phyloP scores from a whole-genome alignment of 2,888 invertebrate species.

The Zygothrica quintamaculata region DNA sequence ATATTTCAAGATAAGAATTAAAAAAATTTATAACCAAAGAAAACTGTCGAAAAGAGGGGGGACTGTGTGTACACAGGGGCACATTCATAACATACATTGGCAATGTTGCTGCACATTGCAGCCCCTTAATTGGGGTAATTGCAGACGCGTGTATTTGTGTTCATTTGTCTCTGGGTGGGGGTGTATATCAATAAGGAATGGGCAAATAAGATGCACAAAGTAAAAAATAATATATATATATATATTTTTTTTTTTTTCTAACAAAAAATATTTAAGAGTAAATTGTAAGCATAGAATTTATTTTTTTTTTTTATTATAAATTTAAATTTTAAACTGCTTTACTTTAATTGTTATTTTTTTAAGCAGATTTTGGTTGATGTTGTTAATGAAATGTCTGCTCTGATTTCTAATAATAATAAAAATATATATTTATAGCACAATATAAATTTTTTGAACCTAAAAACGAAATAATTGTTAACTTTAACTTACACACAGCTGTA shows the following conservation, averaged over 20 bases:
- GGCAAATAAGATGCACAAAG: too few relatives aligned
- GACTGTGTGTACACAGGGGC: conserved; percentile 36
- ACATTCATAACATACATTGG: conserved; percentile 55
- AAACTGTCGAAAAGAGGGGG: conserved; percentile 11
- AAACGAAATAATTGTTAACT: too few relatives aligned
- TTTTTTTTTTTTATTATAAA: conserved; percentile 35
- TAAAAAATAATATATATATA: neutral
- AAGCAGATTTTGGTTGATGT: conserved; percentile 3
- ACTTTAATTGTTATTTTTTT: neutral
- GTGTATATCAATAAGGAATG: neutral
- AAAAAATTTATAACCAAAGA: neutral
- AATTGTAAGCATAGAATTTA: conserved; percentile 25
- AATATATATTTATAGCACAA: too few relatives aligned
- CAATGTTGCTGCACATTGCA: conserved; percentile 32
- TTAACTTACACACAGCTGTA: too few relatives aligned
- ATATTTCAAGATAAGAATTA: neutral
- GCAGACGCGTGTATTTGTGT: conserved; percentile 19
- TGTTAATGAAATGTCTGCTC: conserved; percentile 5
- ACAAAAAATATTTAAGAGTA: conserved; percentile 3
- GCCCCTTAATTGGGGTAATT: conserved; percentile 14
- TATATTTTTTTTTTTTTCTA: too few relatives aligned
- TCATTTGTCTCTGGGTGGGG: conserved; percentile 4
- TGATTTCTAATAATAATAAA: neutral
- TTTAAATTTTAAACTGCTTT: conserved; percentile 14
- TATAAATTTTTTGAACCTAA: too few relatives aligned